Evolutionary conservation across 2,888 invertebrate species (phyloP).

Genomic region (Euzophera pinguis): DNA sequence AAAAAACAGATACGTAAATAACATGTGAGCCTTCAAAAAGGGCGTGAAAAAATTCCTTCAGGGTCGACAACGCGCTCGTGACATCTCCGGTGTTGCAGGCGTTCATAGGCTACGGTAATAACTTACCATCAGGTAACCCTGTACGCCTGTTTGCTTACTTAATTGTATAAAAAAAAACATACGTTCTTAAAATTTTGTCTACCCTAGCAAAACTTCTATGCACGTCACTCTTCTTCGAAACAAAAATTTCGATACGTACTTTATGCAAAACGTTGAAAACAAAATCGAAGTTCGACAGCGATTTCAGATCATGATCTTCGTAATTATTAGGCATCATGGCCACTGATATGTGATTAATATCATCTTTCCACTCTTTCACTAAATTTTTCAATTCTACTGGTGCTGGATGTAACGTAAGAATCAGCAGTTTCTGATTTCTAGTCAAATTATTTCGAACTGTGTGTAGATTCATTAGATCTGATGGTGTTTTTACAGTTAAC

Average conservation of each 20-base stretch:
- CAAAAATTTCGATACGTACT: constrained; percentile 20
- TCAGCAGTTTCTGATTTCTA: constrained; percentile 20
- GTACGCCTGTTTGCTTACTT: too few relatives aligned
- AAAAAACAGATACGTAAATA: too few relatives aligned
- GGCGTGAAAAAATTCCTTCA: too few relatives aligned
- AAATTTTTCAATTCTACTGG: constrained; percentile 21
- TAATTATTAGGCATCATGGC: constrained; percentile 23
- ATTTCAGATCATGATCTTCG: constrained; percentile 22
- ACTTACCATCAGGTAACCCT: too few relatives aligned
- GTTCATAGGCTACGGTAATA: too few relatives aligned
- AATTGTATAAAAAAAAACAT: too few relatives aligned
- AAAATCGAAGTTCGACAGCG: constrained; percentile 22
- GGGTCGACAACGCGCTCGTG: too few relatives aligned
- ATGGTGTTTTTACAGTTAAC: constrained; percentile 19
- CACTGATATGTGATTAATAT: constrained; percentile 22
- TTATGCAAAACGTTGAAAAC: constrained; percentile 23
- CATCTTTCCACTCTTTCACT: constrained; percentile 22
- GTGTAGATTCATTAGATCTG: constrained; percentile 19
- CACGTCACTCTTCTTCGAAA: neutral
- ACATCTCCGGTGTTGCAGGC: too few relatives aligned
- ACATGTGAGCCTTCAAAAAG: too few relatives aligned
- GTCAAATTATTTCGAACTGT: constrained; percentile 16
- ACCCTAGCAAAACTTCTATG: too few relatives aligned
- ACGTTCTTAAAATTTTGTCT: too few relatives aligned
- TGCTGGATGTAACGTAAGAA: constrained; percentile 25